Base-by-base conservation (phyloP, 1,140 invertebrate genomes). In the Formica exsecta region DNA sequence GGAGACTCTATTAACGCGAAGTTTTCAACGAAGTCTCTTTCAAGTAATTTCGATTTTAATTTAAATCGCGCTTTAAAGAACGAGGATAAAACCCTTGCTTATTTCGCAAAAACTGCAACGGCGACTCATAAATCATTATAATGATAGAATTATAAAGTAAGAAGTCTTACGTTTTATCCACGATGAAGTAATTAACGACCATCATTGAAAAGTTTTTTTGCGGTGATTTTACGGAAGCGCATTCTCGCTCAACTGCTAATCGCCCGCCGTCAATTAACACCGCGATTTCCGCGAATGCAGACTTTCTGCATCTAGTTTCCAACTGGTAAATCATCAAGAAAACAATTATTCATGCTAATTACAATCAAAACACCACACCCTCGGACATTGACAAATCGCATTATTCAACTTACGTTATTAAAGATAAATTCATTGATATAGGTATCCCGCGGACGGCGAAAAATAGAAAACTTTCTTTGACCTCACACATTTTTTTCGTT, bases 371-470 rank as follows among this genome's bases (percentile, higher is more conserved):
- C 25, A 29, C 16, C 22, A 25, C 38, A 36, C 68, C 73, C 73
- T 32, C 0, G 44, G 88, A 90, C 88, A 90, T 32, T 87, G 89
- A 90, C 62, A 76, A 90, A 90, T 79, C 75, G 85, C 61, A 59
- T 70, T 38, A 71, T 61, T 70, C 59, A 51, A 71, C 48, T 75
- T 77, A 29, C 22, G 22, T 68, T 22, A 38, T 57, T 41, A 32
- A 41, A 44, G 13, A 38, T 61, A 32, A 32, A 32, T 29, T 71
- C 22, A 13, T 29, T 25, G 22, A 9, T 9, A 6, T 16, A 29
- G 19, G 25, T 41, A 5, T 59, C 19, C 11, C 25, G 3, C 2
- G 51, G 38, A 65, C 2, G 9, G 13, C 16, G 66, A 36, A 19
- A 51, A 7, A 8, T 11, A 9, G 25, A 25, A 77, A 1, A 48